Evolutionary conservation across 2,888 invertebrate genomes (phyloP).

Genomic region (Cantharis rustica): DNA sequence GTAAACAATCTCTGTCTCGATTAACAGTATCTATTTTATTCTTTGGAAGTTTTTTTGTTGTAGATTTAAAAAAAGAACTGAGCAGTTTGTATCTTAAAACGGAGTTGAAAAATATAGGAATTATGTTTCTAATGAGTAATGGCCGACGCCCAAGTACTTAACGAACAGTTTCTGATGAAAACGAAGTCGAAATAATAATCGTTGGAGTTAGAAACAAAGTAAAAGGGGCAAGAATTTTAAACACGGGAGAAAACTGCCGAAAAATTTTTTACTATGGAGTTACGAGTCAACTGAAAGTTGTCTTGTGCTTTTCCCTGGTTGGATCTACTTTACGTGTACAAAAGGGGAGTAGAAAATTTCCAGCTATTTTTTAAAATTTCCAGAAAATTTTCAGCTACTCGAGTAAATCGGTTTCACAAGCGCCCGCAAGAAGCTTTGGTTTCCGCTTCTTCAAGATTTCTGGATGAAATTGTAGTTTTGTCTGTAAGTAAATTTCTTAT

Average conservation of each 20-base stretch:
- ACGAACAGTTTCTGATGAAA: slow-evolving; percentile 96
- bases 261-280: slow-evolving; percentile 97
- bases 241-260: slow-evolving; percentile 96
- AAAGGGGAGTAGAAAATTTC: slow-evolving; percentile 92
- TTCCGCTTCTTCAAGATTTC: slow-evolving; percentile 88
- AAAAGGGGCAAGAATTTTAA: slow-evolving; percentile 81
- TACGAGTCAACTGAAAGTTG: slow-evolving; percentile 84
- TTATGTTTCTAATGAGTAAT: slow-evolving; percentile 96
- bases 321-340: slow-evolving; percentile 92
- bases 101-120: slow-evolving; percentile 91
- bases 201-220: slow-evolving; percentile 81
- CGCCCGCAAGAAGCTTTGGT: slow-evolving; percentile 98
- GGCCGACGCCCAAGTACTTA: slow-evolving; percentile 96
- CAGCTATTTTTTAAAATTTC: slow-evolving; percentile 94
- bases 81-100: slow-evolving; percentile 87
- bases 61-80: slow-evolving; percentile 87
- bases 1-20: slow-evolving; percentile 91
- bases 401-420: slow-evolving; percentile 98
- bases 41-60: slow-evolving; percentile 82
- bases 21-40: slow-evolving; percentile 93
- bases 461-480: slow-evolving; percentile 78
- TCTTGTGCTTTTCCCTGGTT: slow-evolving; percentile 97
- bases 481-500: slow-evolving; percentile 62
- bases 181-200: slow-evolving; percentile 94
- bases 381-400: too few species aligned